Base-by-base conservation (phyloP, 2,888 invertebrate genomes). In the Apodemia duryi region DNA sequence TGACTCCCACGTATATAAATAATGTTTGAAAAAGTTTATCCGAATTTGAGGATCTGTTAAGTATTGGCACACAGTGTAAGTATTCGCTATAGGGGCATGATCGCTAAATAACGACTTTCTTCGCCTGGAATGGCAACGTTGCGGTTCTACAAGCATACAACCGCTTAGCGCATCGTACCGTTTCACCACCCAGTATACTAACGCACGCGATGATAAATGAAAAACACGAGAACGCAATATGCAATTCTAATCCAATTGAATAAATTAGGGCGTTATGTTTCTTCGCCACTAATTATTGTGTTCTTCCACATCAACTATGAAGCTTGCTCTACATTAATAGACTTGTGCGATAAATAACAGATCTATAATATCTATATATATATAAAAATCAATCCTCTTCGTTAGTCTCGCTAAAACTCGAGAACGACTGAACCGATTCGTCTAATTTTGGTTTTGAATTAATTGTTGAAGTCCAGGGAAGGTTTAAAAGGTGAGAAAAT, bases 71-170 rank as follows among this genome's bases (percentile, higher is more conserved):
- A 61, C 38, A 61, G 61, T 61, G 49, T 41, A 43, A 43, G 43
- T 57, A 32, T 49, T 5, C 64, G 63, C 41, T 60, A 46, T 51
- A 65, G 64, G 64, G 64, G 64, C 75, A 73, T 70, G 75, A 73
- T 75, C 72, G 73, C 78, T 82, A 80, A 81, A 81, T 81, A 77
- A 83, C 85, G 81, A 86, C 86, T 90, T 90, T 90, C 88, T 86
- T 89, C 83, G 87, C 82, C 80, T 81, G 82, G 85, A 85, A 88
- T 86, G 86, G 87, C 85, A 86, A 83, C 83, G 81, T 80, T 80
- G 85, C 82, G 73, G 72, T 77, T 74, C 70, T 73, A 74, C 76
- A 66, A 69, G 72, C 75, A 74, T 73, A 74, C 76, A 66, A 69
- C 72, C 75, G 75, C 76, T 73, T 79, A 77, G 79, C 79, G 79